A percentile compares a stretch with the other conserved stretches of the same genome.
Conservation (phyloP, 64 coral and sea anemone species). For the Trachythela sp. region DNA sequence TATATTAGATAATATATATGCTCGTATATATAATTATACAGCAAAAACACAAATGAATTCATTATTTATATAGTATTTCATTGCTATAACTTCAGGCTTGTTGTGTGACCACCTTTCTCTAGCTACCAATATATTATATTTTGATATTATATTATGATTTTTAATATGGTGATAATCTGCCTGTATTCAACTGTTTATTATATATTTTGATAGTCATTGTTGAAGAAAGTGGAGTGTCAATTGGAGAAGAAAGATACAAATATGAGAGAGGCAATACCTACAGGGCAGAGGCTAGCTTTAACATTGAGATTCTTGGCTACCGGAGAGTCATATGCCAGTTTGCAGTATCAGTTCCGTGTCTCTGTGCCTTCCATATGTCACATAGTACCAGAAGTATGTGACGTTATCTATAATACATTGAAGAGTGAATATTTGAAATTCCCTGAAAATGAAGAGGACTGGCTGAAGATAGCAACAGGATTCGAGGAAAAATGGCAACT, state of each 20-base stretch:
- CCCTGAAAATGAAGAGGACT: slow-evolving; percentile 7
- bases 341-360: slow-evolving; percentile 18
- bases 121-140: neutral
- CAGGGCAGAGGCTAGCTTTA: too few relatives aligned
- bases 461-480: neutral
- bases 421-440: neutral
- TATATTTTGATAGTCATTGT: neutral
- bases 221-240: neutral
- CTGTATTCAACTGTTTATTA: neutral
- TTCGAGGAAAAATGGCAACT: slow-evolving; percentile 24
- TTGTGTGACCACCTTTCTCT: too few relatives aligned
- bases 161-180: neutral
- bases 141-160: neutral
- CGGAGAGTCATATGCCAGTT: slow-evolving; percentile 20
- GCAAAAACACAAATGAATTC: too few relatives aligned
- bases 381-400: slow-evolving; percentile 33
- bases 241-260: neutral
- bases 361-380: neutral
- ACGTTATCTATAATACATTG: slow-evolving; percentile 3
- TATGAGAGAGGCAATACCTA: too few relatives aligned
- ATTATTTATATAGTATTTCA: too few relatives aligned
- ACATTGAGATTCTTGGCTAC: too few relatives aligned
- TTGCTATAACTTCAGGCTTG: too few relatives aligned
- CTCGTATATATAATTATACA: too few relatives aligned
- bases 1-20: too few relatives aligned